phyloP scores from a whole-genome alignment of 2,797 vertebrate genomes.

The Pitangus sulphuratus region DNA sequence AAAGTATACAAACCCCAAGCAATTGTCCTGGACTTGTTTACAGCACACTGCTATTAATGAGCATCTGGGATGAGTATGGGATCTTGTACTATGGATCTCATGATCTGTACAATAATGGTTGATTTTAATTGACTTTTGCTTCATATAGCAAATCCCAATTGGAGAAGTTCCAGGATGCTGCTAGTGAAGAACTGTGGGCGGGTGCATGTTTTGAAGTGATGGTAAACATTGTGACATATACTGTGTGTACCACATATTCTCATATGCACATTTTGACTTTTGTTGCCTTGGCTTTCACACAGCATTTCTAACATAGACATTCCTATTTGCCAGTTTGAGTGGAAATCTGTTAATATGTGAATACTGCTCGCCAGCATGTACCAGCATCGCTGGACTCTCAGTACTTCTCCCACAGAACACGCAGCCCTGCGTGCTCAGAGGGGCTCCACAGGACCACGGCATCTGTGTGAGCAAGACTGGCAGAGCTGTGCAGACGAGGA shows the following conservation, averaged over 20 bases:
- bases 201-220: constrained; percentile 71
- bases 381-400: neutral
- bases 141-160: constrained; percentile 66
- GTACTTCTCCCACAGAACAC: neutral
- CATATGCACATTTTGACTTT: constrained; percentile 64
- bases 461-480: neutral
- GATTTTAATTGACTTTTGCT: constrained; percentile 74
- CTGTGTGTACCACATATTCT: constrained; percentile 67
- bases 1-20: constrained; percentile 4
- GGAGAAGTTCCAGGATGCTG: constrained; percentile 66
- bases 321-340: constrained; percentile 53
- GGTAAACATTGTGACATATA: constrained; percentile 71
- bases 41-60: constrained; percentile 59
- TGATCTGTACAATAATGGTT: constrained; percentile 67
- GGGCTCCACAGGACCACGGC: neutral
- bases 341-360: constrained; percentile 55
- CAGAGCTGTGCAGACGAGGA: neutral
- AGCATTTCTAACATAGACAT: constrained; percentile 48
- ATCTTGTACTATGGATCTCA: constrained; percentile 39
- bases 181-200: constrained; percentile 62
- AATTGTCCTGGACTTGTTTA: constrained; percentile 38
- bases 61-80: constrained; percentile 48
- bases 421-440: neutral
- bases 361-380: neutral
- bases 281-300: constrained; percentile 66